These are phyloP conservation scores for Laodelphax striatellus DNA, from an alignment of 1,140 invertebrate species.

Conservation along the genomic window DNA sequence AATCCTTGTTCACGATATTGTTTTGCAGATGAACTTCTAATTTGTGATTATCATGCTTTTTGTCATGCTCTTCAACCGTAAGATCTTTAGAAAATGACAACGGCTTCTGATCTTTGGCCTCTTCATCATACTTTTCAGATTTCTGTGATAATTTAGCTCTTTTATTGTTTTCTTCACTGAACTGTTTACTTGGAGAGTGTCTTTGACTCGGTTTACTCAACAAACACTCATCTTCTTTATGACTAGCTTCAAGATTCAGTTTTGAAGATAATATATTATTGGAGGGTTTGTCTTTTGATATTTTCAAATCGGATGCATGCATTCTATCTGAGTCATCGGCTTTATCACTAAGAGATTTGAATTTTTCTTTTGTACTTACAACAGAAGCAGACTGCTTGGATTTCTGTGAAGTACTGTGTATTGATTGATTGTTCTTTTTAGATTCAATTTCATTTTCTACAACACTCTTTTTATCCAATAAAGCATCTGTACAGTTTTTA, in stretches of 20 bases:
- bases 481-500: constrained; percentile 8
- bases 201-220: no score
- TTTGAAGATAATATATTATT: constrained; percentile 13
- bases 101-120: not conserved
- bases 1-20: not conserved
- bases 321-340: constrained; percentile 5
- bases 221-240: no score
- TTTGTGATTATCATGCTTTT: not conserved
- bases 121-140: not conserved
- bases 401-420: not conserved
- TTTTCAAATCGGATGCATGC: not conserved
- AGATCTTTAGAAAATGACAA: not conserved
- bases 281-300: constrained; percentile 2
- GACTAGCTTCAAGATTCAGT: no score
- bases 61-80: no score
- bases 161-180: no score
- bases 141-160: no score
- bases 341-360: no score
- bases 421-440: not conserved
- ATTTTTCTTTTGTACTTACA: not conserved
- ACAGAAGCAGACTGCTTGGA: not conserved
- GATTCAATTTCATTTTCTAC: constrained; percentile 10
- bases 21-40: not conserved
- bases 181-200: no score
- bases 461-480: constrained; percentile 16